These are phyloP conservation scores for Cephus nigrinus DNA, from an alignment of 2,888 invertebrate species.

Conservation along the genomic window DNA sequence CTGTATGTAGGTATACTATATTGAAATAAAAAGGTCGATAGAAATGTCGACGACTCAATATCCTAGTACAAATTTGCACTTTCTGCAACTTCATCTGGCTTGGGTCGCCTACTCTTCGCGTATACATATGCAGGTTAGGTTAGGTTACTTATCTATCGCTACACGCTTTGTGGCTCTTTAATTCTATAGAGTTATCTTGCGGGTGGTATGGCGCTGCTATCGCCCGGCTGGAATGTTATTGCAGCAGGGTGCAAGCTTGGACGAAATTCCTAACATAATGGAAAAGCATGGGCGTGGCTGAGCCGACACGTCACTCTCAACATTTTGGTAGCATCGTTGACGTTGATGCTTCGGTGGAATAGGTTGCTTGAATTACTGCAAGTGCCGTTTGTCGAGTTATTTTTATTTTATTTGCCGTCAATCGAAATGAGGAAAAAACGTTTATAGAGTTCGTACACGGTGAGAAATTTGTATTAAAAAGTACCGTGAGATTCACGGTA, in stretches of 20 bases:
- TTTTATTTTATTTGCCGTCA: no score
- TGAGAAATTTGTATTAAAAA: no score
- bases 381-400: neutral
- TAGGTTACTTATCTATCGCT: neutral
- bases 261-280: slow-evolving; percentile 44
- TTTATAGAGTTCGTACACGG: no score
- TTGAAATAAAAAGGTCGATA: neutral
- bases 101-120: neutral
- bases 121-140: neutral
- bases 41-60: neutral
- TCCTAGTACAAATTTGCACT: neutral
- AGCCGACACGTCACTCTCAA: slow-evolving; percentile 17
- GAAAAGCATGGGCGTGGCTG: slow-evolving; percentile 14
- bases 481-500: no score
- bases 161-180: neutral
- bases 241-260: slow-evolving; percentile 32
- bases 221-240: slow-evolving; percentile 39
- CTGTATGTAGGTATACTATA: neutral
- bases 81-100: neutral
- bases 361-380: neutral
- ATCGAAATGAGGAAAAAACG: no score
- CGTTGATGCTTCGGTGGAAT: neutral
- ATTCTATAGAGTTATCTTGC: neutral
- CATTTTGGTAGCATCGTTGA: neutral
- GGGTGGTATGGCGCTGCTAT: neutral